A percentile compares a stretch with the other conserved stretches of the same genome.
Evolutionary conservation across 2,888 invertebrate species (phyloP).

Genomic region (Drosophila leonis): DNA sequence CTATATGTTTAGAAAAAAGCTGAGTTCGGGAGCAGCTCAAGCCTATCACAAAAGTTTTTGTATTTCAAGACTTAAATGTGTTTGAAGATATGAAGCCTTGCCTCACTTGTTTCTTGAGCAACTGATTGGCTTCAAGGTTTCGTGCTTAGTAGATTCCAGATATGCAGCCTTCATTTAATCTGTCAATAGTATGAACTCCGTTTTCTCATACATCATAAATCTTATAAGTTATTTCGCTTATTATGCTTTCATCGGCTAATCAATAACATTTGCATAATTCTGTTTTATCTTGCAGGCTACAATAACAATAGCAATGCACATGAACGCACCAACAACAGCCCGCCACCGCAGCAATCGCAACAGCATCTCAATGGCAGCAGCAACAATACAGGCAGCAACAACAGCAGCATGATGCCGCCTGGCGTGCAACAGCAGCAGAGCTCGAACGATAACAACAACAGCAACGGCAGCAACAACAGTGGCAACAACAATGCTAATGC

Average conservation of each 20-base stretch:
- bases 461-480: constrained; percentile 46
- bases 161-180: too few species aligned
- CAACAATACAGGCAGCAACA: constrained; percentile 57
- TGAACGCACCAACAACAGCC: constrained; percentile 84
- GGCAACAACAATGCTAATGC: constrained; percentile 50
- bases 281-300: constrained; percentile 73
- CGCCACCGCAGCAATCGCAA: constrained; percentile 75
- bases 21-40: too few species aligned
- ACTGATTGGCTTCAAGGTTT: too few species aligned
- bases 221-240: background rate
- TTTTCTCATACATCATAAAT: too few species aligned
- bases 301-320: constrained; percentile 71
- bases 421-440: constrained; percentile 61
- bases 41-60: too few species aligned
- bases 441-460: constrained; percentile 62
- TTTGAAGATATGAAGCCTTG: too few species aligned
- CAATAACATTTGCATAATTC: background rate
- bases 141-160: too few species aligned
- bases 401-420: constrained; percentile 71
- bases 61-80: too few species aligned
- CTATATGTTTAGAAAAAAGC: too few species aligned
- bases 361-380: constrained; percentile 54
- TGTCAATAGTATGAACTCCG: too few species aligned
- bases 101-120: too few species aligned
- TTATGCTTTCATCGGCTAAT: constrained; percentile 2